phyloP scores from a whole-genome alignment of 2,888 invertebrate genomes.

The Hirtodrosophila confusa region DNA sequence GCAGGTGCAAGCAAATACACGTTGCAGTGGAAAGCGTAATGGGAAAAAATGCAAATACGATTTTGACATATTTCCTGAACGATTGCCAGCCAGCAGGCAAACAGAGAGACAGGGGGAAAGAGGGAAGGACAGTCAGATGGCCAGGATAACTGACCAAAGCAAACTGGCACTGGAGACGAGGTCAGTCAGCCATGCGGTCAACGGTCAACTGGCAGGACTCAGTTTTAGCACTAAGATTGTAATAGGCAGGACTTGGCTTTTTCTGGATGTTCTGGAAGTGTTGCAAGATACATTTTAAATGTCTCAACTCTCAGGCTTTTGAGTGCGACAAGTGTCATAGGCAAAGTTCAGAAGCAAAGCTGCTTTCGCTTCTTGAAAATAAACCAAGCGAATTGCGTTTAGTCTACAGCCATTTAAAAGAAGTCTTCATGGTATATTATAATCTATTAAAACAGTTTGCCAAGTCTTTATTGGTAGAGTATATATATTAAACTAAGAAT shows the following conservation, averaged over 20 bases:
- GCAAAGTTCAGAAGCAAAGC: too few relatives aligned
- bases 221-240: conserved; percentile 33
- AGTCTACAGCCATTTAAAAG: too few relatives aligned
- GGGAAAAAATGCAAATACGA: conserved; percentile 59
- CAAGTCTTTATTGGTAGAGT: too few relatives aligned
- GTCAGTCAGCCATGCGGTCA: conserved; percentile 48
- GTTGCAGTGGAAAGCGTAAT: conserved; percentile 16
- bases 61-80: conserved; percentile 65
- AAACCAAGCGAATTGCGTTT: too few relatives aligned
- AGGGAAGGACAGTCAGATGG: conserved; percentile 7
- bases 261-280: too few relatives aligned
- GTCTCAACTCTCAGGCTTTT: background rate
- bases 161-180: conserved; percentile 22
- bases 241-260: background rate
- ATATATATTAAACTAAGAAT: too few relatives aligned
- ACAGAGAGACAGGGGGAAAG: conserved; percentile 8
- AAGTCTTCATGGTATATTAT: too few relatives aligned
- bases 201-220: conserved; percentile 40
- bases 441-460: too few relatives aligned
- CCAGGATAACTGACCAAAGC: conserved; percentile 12
- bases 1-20: conserved; percentile 37
- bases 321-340: background rate
- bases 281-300: background rate
- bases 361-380: too few relatives aligned
- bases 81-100: conserved; percentile 32